A percentile compares a stretch with the other conserved stretches of the same genome.
Evolutionary conservation across 2,888 invertebrate genomes (phyloP).

Genomic region (Drosophila tripunctata): DNA sequence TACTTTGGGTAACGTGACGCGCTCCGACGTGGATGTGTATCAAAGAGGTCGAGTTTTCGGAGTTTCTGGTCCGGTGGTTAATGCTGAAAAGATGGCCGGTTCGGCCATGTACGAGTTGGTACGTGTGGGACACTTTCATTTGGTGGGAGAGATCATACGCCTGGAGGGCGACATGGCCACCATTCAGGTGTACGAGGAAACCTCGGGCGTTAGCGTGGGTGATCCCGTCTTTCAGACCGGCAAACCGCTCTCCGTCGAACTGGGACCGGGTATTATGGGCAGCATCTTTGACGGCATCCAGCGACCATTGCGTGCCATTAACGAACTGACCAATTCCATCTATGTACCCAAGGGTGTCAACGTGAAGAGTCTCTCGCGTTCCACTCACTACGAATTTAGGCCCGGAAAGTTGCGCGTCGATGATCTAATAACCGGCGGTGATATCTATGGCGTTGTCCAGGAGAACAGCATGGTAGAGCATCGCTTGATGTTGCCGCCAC

Average conservation of each 20-base stretch:
- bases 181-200: slow-evolving; percentile 98
- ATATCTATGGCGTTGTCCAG: slow-evolving; percentile 96
- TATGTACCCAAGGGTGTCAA: slow-evolving; percentile 99
- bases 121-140: slow-evolving; percentile 97
- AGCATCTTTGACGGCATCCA: slow-evolving; percentile 99
- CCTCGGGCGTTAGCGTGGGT: slow-evolving; percentile 99
- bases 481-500: slow-evolving; percentile 96
- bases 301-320: slow-evolving; percentile 97
- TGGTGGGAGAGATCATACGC: slow-evolving; percentile 99
- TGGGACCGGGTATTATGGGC: slow-evolving; percentile 99
- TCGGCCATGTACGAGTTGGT: slow-evolving; percentile 99
- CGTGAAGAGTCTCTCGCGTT: slow-evolving; percentile 93
- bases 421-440: slow-evolving; percentile 98
- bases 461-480: slow-evolving; percentile 99
- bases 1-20: background rate
- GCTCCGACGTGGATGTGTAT: background rate
- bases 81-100: slow-evolving; percentile 99
- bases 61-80: slow-evolving; percentile 99
- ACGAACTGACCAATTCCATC: slow-evolving; percentile 96
- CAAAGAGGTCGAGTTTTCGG: slow-evolving; percentile 95
- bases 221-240: slow-evolving; percentile 99
- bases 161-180: slow-evolving; percentile 99
- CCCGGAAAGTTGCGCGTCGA: slow-evolving; percentile 93
- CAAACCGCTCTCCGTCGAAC: slow-evolving; percentile 98
- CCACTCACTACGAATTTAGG: slow-evolving; percentile 94